Base-by-base conservation (phyloP, 1,140 invertebrate species). In the Microplitis demolitor region DNA sequence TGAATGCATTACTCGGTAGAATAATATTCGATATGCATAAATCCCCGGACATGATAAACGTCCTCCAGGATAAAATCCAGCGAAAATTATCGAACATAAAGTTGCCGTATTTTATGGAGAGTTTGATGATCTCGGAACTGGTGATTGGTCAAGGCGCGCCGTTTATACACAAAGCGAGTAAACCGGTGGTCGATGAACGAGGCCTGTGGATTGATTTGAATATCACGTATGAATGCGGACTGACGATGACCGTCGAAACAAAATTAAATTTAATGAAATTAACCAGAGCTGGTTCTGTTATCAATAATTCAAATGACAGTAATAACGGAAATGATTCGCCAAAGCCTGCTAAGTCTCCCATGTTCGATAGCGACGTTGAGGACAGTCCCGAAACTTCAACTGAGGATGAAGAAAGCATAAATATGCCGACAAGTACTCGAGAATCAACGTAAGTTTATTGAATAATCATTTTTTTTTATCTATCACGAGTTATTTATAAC, bases 121-220 rank as follows among this genome's bases (percentile, higher is more conserved):
- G 94, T 77, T 86, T 98, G 8, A 84, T 90, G 13, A 90, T 97
- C 24, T 91, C 92, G 1, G 92, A 95, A 74, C 86, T 97, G 39
- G 90, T 93, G 54, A 87, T 97, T 71, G 95, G 95, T 13, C 89
- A 90, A 68, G 90, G 91, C 11, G 89, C 94, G 11, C 94, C 97
- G 31, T 87, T 93, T 4, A 92, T 98, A 77, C 90, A 93, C 62
- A 90, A 91, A 62, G 90, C 93, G 35, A 90, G 90, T 35, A 90
- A 91, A 77, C 95, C 96, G 0, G 87, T 90, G 61, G 80, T 96
- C 39, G 95, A 99, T 87, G 92, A 95, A 71, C 91, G 93, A 76
- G 97, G 98, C 3, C 86, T 98, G 16, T 99, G 97, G 97, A 88
- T 98, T 3, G 95, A 99, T 87, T 88, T 98, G 11, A 94, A 98